Percentiles rank a stretch among this genome's conserved stretches.
These are phyloP conservation scores for Troilus luridus DNA, from an alignment of 2,888 invertebrate genomes.

Conservation along the genomic window DNA sequence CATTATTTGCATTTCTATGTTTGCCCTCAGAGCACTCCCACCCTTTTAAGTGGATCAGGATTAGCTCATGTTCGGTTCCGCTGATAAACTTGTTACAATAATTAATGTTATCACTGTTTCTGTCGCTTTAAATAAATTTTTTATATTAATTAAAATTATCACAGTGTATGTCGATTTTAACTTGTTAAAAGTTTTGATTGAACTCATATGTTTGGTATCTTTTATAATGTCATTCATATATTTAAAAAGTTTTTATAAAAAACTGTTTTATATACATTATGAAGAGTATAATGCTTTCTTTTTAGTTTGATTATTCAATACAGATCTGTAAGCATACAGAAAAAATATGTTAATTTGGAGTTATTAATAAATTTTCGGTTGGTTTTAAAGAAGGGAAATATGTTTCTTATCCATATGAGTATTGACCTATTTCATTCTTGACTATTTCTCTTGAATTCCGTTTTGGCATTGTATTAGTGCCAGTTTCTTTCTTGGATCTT, in stretches of 20 bases:
- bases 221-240: not conserved
- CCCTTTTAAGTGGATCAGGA: conserved; percentile 11
- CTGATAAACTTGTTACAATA: not conserved
- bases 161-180: no score
- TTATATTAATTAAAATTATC: no score
- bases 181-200: not conserved
- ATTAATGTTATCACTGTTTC: not conserved
- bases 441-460: not conserved
- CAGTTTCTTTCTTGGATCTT: not conserved
- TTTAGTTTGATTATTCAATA: no score
- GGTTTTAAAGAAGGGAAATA: not conserved
- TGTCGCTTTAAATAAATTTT: not conserved
- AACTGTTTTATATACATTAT: no score
- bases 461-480: not conserved
- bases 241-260: no score
- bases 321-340: no score
- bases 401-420: not conserved
- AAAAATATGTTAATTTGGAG: not conserved
- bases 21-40: not conserved
- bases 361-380: not conserved
- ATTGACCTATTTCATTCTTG: not conserved
- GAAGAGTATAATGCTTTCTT: no score
- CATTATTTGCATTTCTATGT: conserved; percentile 35
- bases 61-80: not conserved
- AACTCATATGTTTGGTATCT: not conserved